phyloP scores from a whole-genome alignment of 30 jellyfish, hydroid and myxozoan species.

The Kudoa iwatai region DNA sequence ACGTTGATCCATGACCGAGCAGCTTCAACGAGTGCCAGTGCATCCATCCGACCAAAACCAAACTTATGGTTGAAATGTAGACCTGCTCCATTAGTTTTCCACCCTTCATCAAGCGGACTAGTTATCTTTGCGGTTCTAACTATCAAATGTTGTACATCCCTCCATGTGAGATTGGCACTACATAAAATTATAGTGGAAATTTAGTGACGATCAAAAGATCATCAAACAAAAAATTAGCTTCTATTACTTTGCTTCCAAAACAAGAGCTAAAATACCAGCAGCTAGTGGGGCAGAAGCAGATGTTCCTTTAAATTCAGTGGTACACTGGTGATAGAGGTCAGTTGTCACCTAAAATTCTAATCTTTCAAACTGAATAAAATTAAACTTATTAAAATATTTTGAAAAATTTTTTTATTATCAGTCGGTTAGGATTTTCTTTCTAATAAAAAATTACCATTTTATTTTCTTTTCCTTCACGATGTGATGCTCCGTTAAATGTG shows the following conservation, averaged over 20 bases:
- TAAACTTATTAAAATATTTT: not conserved
- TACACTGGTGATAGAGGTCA: slow-evolving; percentile 42
- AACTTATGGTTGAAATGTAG: slow-evolving; percentile 71
- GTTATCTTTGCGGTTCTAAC: slow-evolving; percentile 79
- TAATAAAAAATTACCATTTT: slow-evolving; percentile 18
- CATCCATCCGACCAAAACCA: slow-evolving; percentile 89
- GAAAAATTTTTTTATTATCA: not conserved
- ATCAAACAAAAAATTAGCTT: not conserved
- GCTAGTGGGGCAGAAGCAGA: slow-evolving; percentile 97
- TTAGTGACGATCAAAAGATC: not conserved
- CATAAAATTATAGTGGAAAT: too few relatives aligned
- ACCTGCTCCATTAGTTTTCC: slow-evolving; percentile 87
- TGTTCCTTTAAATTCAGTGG: slow-evolving; percentile 70
- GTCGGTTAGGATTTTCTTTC: not conserved
- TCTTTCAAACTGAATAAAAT: slow-evolving; percentile 1
- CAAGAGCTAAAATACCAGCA: slow-evolving; percentile 82
- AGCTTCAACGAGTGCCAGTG: slow-evolving; percentile 40
- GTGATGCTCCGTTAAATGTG: slow-evolving; percentile 21
- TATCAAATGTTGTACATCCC: slow-evolving; percentile 49
- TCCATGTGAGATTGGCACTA: slow-evolving; percentile 53
- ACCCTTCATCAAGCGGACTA: slow-evolving; percentile 82
- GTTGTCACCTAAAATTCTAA: slow-evolving; percentile 21
- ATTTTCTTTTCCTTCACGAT: slow-evolving; percentile 90
- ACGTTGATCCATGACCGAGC: slow-evolving; percentile 42
- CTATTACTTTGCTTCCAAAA: slow-evolving; percentile 75